Evolutionary conservation across 37 sponge, comb jelly and placozoan genomes (phyloP).

Genomic region (Halichondria panicea): DNA sequence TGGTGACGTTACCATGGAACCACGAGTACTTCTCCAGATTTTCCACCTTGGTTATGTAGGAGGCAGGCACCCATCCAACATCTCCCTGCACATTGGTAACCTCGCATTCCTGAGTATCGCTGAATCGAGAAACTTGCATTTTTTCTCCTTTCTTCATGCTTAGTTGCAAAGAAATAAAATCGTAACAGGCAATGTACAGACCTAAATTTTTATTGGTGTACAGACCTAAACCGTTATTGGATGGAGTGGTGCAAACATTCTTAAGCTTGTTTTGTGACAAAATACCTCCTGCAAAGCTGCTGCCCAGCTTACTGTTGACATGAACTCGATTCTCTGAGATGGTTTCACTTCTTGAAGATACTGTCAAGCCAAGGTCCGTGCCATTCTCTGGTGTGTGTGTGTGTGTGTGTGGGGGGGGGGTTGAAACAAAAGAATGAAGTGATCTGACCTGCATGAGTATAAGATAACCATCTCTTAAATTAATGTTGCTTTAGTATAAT

Average conservation of each 20-base stretch:
- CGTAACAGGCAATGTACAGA: conserved; percentile 61
- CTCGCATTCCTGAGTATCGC: conserved; percentile 74
- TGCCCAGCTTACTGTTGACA: too few species aligned
- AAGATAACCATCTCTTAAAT: too few species aligned
- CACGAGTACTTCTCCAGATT: conserved; percentile 94
- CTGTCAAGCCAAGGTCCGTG: too few species aligned
- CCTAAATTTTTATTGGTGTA: conserved; percentile 33
- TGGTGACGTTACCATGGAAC: conserved; percentile 91
- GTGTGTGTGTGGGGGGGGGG: too few species aligned
- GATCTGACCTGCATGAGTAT: too few species aligned
- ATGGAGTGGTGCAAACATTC: conserved; percentile 35
- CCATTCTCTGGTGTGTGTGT: too few species aligned
- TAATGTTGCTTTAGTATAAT: too few species aligned
- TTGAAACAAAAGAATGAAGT: too few species aligned
- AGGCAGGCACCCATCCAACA: conserved; percentile 93
- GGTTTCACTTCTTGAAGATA: too few species aligned
- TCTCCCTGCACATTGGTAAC: conserved; percentile 60
- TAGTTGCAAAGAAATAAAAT: conserved; percentile 64
- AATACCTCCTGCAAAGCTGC: too few species aligned
- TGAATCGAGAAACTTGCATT: conserved; percentile 64
- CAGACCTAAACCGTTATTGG: not conserved
- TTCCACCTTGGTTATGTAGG: conserved; percentile 87
- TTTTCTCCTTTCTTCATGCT: conserved; percentile 75
- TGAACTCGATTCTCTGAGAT: too few species aligned
- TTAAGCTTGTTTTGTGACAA: conserved; percentile 6